Evolutionary conservation across 2,113 vertebrate species (phyloP), one percentile per base, ranked within the genome.

Genomic region (Capricornis sumatraensis): DNA sequence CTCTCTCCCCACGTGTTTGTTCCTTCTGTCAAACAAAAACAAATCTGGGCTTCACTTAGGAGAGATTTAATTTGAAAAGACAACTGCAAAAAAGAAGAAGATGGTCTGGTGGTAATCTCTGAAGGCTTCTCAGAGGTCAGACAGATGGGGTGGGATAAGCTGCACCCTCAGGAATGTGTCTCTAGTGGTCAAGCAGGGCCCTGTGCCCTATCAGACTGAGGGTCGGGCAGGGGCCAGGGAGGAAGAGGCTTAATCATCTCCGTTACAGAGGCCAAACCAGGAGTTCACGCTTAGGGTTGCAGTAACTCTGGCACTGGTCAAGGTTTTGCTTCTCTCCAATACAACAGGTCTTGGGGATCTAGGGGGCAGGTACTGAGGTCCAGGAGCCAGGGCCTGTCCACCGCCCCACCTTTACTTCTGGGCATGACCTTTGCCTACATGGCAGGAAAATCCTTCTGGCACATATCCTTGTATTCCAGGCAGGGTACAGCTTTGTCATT

Each of bases 391-490:
- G 10, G 1, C 8, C 30, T n/a, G 19, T 58, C 17, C 0, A 2
- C 14, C n/a, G 7, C 13, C 76, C 33, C 17, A 52, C 19, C 15
- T 55, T 50, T 52, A 50, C 16, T 2, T 30, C 13, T 33, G 15
- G 23, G 16, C 0, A 1, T 57, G 7, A 27, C 16, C 6, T 50
- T 64, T 23, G 9, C n/a, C 40, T 23, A 11, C 27, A 2, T 1
- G 36, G 7, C 1, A 2, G 28, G 2, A 33, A 17, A 36, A 5
- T 0, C 1, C 9, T 3, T 15, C 30, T 13, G 50, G 15, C 4
- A 9, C 13, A 0, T 23, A 3, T 50, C 19, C 5, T 40, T 14
- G 33, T 13, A 5, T 3, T 9, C 82, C 11, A 17, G 21, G 74
- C 17, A 21, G 36, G 45, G 40, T 11, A 14, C 0, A 28, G 30